phyloP scores from a whole-genome alignment of 2,888 invertebrate species.

The Blera fallax region DNA sequence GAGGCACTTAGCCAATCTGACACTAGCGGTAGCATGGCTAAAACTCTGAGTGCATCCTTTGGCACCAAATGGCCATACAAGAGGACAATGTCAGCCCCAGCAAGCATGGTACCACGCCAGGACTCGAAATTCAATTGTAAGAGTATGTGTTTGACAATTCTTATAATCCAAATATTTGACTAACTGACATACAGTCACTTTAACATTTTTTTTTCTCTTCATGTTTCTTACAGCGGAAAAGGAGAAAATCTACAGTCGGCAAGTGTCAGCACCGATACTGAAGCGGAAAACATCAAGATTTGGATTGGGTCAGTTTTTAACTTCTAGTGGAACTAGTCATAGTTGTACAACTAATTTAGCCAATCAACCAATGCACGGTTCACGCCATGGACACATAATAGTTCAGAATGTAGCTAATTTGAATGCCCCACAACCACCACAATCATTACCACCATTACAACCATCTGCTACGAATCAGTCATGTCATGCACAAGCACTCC shows the following conservation, averaged over 20 bases:
- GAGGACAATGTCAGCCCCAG: conserved; percentile 96
- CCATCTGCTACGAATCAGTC: conserved; percentile 40
- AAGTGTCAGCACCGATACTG: conserved; percentile 97
- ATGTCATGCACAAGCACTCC: conserved; percentile 53
- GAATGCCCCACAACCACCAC: conserved; percentile 70
- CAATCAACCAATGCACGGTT: conserved; percentile 76
- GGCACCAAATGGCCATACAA: conserved; percentile 98
- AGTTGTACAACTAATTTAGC: conserved; percentile 78
- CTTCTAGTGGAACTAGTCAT: conserved; percentile 81
- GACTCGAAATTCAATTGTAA: conserved; percentile 85
- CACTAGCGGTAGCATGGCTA: conserved; percentile 84
- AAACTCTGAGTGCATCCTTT: conserved; percentile 93
- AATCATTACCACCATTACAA: conserved; percentile 59
- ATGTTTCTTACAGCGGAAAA: conserved; percentile 84
- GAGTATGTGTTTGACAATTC: conserved; percentile 58
- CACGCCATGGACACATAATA: conserved; percentile 75
- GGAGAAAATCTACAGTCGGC: conserved; percentile 93
- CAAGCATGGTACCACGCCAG: conserved; percentile 89
- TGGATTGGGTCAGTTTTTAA: conserved; percentile 92
- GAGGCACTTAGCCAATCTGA: conserved; percentile 92
- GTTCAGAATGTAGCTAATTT: conserved; percentile 67
- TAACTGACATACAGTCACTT: background rate
- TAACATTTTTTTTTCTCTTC: background rate
- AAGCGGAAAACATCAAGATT: conserved; percentile 96
- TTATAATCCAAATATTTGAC: background rate